A percentile compares a stretch with the other conserved stretches of the same genome.
Evolutionary conservation across 2,113 vertebrate species (phyloP).

Genomic region (Corythornis madagascariensis): DNA sequence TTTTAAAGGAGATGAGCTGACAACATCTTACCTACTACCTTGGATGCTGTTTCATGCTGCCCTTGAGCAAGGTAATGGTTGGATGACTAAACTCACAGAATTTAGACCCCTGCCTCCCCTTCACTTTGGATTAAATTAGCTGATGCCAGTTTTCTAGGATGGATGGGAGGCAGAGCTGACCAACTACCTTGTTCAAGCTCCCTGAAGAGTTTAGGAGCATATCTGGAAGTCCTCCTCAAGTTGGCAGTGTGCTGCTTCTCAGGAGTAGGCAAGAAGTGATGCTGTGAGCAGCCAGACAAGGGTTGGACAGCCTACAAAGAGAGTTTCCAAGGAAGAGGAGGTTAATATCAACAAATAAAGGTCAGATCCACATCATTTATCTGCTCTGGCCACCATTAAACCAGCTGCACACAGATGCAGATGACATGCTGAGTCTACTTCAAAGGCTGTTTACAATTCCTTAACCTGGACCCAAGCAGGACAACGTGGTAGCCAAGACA

Average conservation of each 20-base stretch:
- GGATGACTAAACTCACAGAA: neutral
- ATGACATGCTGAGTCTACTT: constrained; percentile 60
- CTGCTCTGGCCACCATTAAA: constrained; percentile 13
- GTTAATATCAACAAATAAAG: neutral
- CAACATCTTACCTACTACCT: neutral
- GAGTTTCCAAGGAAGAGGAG: neutral
- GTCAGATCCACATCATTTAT: constrained; percentile 3
- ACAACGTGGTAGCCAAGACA: neutral
- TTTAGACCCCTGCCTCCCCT: constrained; percentile 28
- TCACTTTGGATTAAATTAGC: constrained; percentile 43
- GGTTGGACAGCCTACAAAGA: constrained; percentile 4
- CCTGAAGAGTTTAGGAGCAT: neutral
- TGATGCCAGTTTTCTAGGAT: neutral
- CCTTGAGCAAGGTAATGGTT: neutral
- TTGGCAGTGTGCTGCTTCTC: neutral
- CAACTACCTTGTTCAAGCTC: neutral
- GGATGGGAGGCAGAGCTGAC: neutral
- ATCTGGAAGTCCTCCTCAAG: neutral
- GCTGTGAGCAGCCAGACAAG: neutral
- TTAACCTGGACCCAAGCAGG: constrained; percentile 27
- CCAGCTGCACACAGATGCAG: constrained; percentile 61
- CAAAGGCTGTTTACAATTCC: constrained; percentile 54
- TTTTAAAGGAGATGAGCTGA: constrained; percentile 19
- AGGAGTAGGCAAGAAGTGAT: neutral
- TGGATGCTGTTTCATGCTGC: neutral